Conservation (phyloP, 2,888 invertebrate genomes). For the Pristionchus mayeri region DNA sequence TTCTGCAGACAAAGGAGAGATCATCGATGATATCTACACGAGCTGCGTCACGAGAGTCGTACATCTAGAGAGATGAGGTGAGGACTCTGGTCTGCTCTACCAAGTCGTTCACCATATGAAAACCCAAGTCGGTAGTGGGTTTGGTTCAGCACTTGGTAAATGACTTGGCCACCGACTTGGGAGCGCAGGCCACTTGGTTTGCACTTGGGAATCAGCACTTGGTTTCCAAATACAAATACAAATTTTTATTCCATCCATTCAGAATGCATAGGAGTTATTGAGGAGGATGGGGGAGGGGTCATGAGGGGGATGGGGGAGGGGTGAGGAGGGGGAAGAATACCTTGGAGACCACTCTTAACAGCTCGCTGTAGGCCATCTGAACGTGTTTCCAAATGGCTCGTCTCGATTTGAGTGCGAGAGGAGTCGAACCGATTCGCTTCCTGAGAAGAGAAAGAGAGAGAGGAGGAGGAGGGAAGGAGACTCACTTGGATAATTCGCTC, state of each 20-base stretch:
- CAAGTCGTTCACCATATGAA: no score
- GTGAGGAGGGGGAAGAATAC: slow-evolving; percentile 46
- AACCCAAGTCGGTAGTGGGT: no score
- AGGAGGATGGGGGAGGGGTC: not conserved
- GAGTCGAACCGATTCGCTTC: slow-evolving; percentile 40
- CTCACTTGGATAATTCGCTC: slow-evolving; percentile 60
- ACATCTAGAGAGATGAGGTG: slow-evolving; percentile 57
- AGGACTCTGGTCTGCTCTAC: no score
- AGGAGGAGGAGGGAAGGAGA: not conserved
- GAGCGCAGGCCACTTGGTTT: no score
- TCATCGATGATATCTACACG: slow-evolving; percentile 70
- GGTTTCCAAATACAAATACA: no score
- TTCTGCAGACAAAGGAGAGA: slow-evolving; percentile 68
- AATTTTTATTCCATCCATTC: no score
- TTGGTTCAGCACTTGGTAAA: no score
- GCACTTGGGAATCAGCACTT: no score
- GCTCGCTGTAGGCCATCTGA: slow-evolving; percentile 64
- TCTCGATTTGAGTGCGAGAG: slow-evolving; percentile 37
- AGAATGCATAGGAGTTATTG: slow-evolving; percentile 15
- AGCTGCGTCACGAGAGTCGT: slow-evolving; percentile 65
- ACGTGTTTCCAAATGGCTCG: slow-evolving; percentile 62
- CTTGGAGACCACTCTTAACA: slow-evolving; percentile 65
- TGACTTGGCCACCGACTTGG: no score
- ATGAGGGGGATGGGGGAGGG: not conserved
- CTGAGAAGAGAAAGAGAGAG: not conserved